Conservation (phyloP, 2,888 invertebrate genomes). For the Alloplasta piceator region DNA sequence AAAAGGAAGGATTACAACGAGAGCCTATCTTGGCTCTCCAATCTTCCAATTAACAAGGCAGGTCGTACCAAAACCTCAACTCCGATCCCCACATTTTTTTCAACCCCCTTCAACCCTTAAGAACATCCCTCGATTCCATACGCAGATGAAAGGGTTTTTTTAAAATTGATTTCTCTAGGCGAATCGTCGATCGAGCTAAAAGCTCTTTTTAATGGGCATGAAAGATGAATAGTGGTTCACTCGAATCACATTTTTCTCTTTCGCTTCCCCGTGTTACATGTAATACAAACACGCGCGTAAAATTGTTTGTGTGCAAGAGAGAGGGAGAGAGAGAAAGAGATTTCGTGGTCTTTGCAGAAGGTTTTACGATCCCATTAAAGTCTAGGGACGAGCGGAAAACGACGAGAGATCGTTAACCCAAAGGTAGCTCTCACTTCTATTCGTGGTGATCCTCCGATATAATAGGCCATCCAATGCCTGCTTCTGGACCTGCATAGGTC, state of each 20-base stretch:
- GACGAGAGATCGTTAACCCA: conserved; percentile 66
- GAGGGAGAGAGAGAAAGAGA: neutral
- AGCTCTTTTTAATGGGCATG: conserved; percentile 6
- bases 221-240: conserved; percentile 2
- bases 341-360: conserved; percentile 28
- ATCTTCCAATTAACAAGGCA: no score
- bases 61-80: no score
- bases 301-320: conserved; percentile 12
- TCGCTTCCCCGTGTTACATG: neutral
- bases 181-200: neutral
- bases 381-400: conserved; percentile 61
- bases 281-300: neutral
- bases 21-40: no score
- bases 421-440: conserved; percentile 26
- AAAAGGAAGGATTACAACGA: no score
- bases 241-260: conserved; percentile 1
- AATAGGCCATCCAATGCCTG: conserved; percentile 18
- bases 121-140: no score
- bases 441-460: neutral
- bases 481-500: neutral
- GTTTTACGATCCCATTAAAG: conserved; percentile 64
- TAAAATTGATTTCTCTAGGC: neutral
- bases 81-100: no score
- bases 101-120: no score
- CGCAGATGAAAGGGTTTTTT: no score